Evolutionary conservation across 2,797 vertebrate genomes (phyloP), one percentile per base, ranked within the genome.

Genomic region (Alauda arvensis): DNA sequence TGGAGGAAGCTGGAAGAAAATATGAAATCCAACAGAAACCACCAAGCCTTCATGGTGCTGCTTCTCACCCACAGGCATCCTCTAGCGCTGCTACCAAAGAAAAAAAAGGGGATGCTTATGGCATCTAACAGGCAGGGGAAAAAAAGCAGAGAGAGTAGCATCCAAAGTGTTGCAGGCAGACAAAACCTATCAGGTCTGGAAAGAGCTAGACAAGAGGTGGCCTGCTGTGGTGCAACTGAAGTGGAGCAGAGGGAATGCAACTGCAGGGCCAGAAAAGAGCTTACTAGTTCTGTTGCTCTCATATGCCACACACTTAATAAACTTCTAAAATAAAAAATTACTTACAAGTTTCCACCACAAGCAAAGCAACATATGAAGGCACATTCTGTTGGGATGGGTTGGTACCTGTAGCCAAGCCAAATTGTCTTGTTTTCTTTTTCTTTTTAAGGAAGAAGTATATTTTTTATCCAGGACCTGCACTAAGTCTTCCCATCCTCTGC

Each of bases 91-190:
- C 43, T 31, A 67, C 12, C 17, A n/a, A 45, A 75, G 5, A 0
- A 49, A 81, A 81, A 79, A 67, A 70, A 29, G 3, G 3, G 8
- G 23, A 51, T 67, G 23, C 16, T 71, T 18, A 17, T 3, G 12
- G 19, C 46, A 87, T 18, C 51, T 19, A 34, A 60, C 14, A 42
- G 26, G 16, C 24, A 61, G 13, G 8, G 40, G 37, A 37, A 13
- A 78, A 80, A 25, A 12, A 59, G 12, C 13, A 52, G 3, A 9
- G 10, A 59, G 3, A 46, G 10, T 15, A 60, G 19, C 34, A 77
- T 9, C 12, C 0, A 0, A 45, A 74, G 29, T 8, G 39, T 25
- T 80, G 48, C 0, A 1, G 10, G 42, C 4, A 74, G 23, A 43
- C 18, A 62, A 80, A 86, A 63, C 23, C 7, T 25, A n/a, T 1